A percentile compares a stretch with the other conserved stretches of the same genome.
phyloP scores from a whole-genome alignment of 2,113 vertebrate species.

The Gavia stellata region DNA sequence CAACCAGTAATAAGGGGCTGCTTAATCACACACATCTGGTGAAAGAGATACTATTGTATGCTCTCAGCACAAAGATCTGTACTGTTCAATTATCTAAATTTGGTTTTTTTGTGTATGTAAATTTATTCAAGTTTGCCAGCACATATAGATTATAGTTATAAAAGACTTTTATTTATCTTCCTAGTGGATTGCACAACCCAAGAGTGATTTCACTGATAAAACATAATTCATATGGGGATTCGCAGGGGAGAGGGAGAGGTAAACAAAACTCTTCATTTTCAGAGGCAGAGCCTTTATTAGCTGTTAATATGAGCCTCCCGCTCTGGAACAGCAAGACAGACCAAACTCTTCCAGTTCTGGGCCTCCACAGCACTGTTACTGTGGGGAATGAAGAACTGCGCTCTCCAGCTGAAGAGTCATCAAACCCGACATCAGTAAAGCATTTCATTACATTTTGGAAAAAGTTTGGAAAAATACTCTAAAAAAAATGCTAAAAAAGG shows the following conservation, averaged over 20 bases:
- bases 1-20: neutral
- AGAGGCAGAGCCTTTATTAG: neutral
- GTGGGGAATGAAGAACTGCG: neutral
- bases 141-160: neutral
- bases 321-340: neutral
- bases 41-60: neutral
- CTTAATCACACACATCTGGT: conserved; percentile 6
- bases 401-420: neutral
- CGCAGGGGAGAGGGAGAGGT: neutral
- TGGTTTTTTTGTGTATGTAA: neutral
- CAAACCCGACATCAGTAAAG: neutral
- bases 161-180: neutral
- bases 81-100: neutral
- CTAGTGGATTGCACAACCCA: neutral
- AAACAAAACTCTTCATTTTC: neutral
- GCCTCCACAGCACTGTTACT: neutral
- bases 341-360: neutral
- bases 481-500: neutral
- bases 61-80: neutral
- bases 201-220: neutral
- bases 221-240: neutral
- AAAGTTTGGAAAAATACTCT: neutral
- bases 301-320: neutral
- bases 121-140: neutral
- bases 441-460: neutral